Evolutionary conservation across 2,797 vertebrate species (phyloP).

Genomic region (Sorex maritimensis): DNA sequence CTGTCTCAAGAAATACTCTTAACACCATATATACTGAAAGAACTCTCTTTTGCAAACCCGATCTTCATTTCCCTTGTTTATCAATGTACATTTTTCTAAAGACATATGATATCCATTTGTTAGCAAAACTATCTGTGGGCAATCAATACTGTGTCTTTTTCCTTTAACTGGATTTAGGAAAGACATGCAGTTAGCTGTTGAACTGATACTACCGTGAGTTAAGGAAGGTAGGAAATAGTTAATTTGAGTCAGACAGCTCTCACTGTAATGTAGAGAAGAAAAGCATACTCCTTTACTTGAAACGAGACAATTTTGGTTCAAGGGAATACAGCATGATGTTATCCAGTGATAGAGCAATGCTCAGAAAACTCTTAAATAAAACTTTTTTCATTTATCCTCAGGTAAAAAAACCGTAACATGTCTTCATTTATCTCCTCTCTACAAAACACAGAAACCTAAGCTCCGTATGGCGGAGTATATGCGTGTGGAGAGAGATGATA

Average conservation of each 20-base stretch:
- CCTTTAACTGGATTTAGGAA: not conserved
- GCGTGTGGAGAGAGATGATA: not conserved
- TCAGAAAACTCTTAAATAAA: not conserved
- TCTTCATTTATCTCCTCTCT: not conserved
- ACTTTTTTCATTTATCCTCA: not conserved
- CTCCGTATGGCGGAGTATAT: rapidly evolving
- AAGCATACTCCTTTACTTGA: slow-evolving; percentile 19
- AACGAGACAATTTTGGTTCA: not conserved
- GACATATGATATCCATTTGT: not conserved
- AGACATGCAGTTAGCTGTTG: not conserved
- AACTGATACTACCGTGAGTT: not conserved
- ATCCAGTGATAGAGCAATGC: not conserved
- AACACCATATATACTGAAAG: too few species aligned
- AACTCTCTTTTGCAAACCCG: not conserved
- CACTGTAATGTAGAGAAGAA: not conserved
- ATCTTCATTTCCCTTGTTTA: not conserved
- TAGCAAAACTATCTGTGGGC: not conserved
- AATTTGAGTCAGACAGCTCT: not conserved
- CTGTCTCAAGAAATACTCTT: too few species aligned
- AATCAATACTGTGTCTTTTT: not conserved
- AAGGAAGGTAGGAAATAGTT: not conserved
- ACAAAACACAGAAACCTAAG: not conserved
- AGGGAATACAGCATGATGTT: not conserved
- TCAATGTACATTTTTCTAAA: not conserved
- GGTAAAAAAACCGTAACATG: not conserved